Percentiles rank a stretch among this genome's conserved stretches.
Conservation (phyloP, 2,888 invertebrate species). For the Drosophila leonis region DNA sequence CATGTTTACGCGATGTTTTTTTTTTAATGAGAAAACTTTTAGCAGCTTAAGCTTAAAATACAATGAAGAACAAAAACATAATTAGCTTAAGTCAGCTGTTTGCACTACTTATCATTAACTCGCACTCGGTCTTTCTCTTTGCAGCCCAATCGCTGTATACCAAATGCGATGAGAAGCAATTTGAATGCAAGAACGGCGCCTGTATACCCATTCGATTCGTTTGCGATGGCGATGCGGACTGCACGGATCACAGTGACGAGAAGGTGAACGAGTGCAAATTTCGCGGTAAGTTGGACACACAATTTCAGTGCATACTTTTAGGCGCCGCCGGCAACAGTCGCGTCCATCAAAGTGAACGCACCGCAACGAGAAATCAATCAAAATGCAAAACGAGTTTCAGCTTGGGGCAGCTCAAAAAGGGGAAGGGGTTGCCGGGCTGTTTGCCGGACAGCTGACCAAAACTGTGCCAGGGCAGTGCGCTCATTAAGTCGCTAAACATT, state of each 20-base stretch:
- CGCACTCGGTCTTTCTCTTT: constrained; percentile 24
- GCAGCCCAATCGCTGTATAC: constrained; percentile 78
- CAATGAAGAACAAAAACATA: constrained; percentile 37
- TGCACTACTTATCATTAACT: constrained; percentile 31
- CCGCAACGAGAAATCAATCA: constrained; percentile 46
- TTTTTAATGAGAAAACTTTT: constrained; percentile 76
- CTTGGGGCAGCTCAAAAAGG: constrained; percentile 27
- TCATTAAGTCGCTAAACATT: constrained; percentile 64
- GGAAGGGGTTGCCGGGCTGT: neutral
- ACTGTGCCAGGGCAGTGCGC: constrained; percentile 74
- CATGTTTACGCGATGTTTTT: constrained; percentile 6
- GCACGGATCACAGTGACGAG: constrained; percentile 94
- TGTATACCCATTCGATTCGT: constrained; percentile 92
- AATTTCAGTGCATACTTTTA: constrained; percentile 55
- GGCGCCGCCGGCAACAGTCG: constrained; percentile 54
- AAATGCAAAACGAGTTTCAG: constrained; percentile 64
- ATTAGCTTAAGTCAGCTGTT: constrained; percentile 75
- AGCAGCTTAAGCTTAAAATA: constrained; percentile 43
- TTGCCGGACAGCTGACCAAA: constrained; percentile 59
- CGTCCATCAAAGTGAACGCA: constrained; percentile 43
- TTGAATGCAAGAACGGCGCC: constrained; percentile 90
- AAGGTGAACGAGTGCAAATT: constrained; percentile 90
- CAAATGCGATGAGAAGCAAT: constrained; percentile 88
- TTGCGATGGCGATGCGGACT: constrained; percentile 93
- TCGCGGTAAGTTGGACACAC: constrained; percentile 84